These are phyloP conservation scores for Acipenser transmontanus DNA, from an alignment of 2,797 vertebrate species.

Conservation along the genomic window DNA sequence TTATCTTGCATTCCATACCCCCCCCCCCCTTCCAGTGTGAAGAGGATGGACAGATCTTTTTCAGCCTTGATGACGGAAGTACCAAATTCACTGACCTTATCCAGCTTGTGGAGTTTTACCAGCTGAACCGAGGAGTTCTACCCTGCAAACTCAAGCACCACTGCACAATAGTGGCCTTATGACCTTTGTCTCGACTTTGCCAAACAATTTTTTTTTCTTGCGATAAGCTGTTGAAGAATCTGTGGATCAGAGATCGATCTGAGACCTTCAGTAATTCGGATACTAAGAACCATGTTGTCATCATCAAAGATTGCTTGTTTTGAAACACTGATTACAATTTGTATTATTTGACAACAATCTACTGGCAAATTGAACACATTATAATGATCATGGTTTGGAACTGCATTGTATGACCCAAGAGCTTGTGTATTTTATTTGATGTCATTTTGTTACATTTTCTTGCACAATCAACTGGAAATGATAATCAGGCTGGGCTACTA, in stretches of 20 bases:
- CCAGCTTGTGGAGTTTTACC: conserved; percentile 97
- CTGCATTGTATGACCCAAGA: conserved; percentile 39
- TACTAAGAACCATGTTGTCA: conserved; percentile 6
- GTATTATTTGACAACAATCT: conserved; percentile 40
- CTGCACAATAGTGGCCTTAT: conserved; percentile 63
- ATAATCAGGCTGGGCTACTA: conserved; percentile 54
- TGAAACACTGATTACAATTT: conserved; percentile 5
- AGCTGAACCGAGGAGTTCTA: conserved; percentile 95
- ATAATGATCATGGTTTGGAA: conserved; percentile 37
- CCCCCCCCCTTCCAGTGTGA: conserved; percentile 63
- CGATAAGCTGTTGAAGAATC: conserved; percentile 14
- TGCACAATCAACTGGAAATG: conserved; percentile 60
- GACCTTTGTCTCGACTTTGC: conserved; percentile 56
- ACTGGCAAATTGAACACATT: conserved; percentile 43
- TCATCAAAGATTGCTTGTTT: conserved; percentile 7
- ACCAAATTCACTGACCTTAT: conserved; percentile 97
- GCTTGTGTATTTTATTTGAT: conserved; percentile 37
- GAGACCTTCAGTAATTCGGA: neutral
- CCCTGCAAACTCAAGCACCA: conserved; percentile 89
- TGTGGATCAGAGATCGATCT: conserved; percentile 1
- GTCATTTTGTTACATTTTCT: conserved; percentile 25
- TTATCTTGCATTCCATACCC: too few species aligned
- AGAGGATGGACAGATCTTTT: conserved; percentile 92
- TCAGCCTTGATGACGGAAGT: conserved; percentile 91
- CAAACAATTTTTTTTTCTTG: conserved; percentile 24